These are phyloP conservation scores for Boleophthalmus pectinirostris DNA, from an alignment of 2,113 vertebrate genomes.

Conservation along the genomic window DNA sequence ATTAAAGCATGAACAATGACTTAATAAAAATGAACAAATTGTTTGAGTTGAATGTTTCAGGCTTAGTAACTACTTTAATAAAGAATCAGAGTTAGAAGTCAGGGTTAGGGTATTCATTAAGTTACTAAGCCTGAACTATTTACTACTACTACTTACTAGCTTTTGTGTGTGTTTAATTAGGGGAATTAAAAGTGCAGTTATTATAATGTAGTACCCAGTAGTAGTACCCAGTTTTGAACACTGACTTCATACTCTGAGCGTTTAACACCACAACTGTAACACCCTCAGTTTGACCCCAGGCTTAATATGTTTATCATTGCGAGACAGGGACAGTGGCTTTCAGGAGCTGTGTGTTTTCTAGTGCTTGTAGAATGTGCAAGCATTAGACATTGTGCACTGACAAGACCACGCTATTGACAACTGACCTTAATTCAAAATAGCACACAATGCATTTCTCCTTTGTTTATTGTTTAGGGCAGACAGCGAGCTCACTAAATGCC, in stretches of 20 bases:
- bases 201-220: too few relatives aligned
- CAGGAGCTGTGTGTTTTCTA: neutral
- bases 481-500: neutral
- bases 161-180: too few relatives aligned
- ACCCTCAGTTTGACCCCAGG: neutral
- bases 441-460: conserved; percentile 3
- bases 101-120: too few relatives aligned
- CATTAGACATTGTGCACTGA: neutral
- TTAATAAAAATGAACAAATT: too few relatives aligned
- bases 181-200: too few relatives aligned
- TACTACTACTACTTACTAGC: too few relatives aligned
- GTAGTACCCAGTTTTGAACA: too few relatives aligned
- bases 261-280: neutral
- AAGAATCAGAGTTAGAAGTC: too few relatives aligned
- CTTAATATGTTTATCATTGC: neutral
- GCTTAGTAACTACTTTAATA: too few relatives aligned
- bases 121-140: too few relatives aligned
- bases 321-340: neutral
- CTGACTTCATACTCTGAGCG: neutral
- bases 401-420: conserved; percentile 9
- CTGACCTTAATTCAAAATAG: conserved; percentile 8
- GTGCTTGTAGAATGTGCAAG: conserved; percentile 12
- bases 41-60: too few relatives aligned
- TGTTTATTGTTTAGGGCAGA: conserved; percentile 4
- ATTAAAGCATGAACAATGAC: too few relatives aligned